Percentiles rank a stretch among this genome's conserved stretches.
These are phyloP conservation scores for Ceratothoa steindachneri DNA, from an alignment of 2,888 invertebrate species.

Conservation along the genomic window DNA sequence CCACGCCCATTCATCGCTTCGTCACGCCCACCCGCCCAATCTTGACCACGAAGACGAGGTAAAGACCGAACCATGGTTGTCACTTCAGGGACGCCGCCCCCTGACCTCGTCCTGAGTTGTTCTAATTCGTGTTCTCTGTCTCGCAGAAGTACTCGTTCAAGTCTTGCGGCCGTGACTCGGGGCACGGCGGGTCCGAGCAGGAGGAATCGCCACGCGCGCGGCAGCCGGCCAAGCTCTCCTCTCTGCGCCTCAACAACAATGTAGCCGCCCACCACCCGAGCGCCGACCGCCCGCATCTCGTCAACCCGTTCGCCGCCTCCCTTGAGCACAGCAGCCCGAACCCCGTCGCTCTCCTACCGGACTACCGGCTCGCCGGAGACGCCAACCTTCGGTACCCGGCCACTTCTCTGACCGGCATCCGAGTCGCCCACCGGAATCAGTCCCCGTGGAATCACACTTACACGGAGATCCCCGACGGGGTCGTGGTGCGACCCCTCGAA, in stretches of 20 bases:
- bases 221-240: slow-evolving; percentile 52
- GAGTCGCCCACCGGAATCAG: slow-evolving; percentile 28
- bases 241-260: slow-evolving; percentile 58
- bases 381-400: slow-evolving; percentile 30
- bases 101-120: not conserved
- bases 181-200: slow-evolving; percentile 64
- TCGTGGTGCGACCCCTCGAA: slow-evolving; percentile 15
- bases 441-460: slow-evolving; percentile 69
- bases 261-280: slow-evolving; percentile 58
- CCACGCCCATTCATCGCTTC: slow-evolving; percentile 32
- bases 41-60: slow-evolving; percentile 47
- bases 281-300: slow-evolving; percentile 50
- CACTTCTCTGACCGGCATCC: not conserved
- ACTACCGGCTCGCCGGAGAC: slow-evolving; percentile 41
- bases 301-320: slow-evolving; percentile 35
- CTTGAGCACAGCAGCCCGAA: slow-evolving; percentile 21
- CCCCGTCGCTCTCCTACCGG: slow-evolving; percentile 43
- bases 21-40: slow-evolving; percentile 34
- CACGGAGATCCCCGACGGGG: slow-evolving; percentile 64
- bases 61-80: not conserved
- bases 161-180: slow-evolving; percentile 65
- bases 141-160: slow-evolving; percentile 87
- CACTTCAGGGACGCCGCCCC: not conserved
- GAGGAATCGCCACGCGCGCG: slow-evolving; percentile 62
- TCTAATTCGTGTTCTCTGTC: too few species aligned